Conservation (phyloP, 1,140 invertebrate species). For the Solenopsis invicta region DNA sequence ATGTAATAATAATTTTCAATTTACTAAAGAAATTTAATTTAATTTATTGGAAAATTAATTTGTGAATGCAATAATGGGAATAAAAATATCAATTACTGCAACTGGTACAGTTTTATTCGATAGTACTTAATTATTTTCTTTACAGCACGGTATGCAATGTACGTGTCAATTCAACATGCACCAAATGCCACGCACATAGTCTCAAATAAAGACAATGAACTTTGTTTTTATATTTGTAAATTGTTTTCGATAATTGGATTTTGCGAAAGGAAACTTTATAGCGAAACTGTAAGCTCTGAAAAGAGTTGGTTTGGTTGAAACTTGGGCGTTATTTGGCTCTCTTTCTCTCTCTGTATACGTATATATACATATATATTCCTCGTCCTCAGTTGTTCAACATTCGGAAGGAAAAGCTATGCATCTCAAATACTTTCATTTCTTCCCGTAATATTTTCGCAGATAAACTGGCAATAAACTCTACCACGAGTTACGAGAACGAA, state of each 20-base stretch:
- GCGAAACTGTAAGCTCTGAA: background rate
- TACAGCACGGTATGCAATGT: background rate
- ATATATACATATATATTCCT: background rate
- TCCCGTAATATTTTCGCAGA: constrained; percentile 35
- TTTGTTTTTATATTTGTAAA: constrained; percentile 9
- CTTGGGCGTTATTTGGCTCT: constrained; percentile 19
- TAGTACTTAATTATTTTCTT: constrained; percentile 27
- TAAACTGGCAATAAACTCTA: constrained; percentile 33
- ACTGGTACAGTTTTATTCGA: background rate
- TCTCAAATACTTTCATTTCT: constrained; percentile 31
- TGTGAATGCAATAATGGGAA: background rate
- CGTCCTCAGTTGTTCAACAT: constrained; percentile 23
- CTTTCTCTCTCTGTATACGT: background rate
- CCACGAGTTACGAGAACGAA: background rate
- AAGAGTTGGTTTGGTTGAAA: constrained; percentile 40
- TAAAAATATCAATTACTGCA: constrained; percentile 34
- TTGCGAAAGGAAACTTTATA: constrained; percentile 1
- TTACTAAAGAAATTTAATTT: background rate
- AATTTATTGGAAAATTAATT: background rate
- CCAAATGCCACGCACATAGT: background rate
- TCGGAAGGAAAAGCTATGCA: constrained; percentile 30
- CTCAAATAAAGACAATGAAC: constrained; percentile 12
- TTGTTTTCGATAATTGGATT: constrained; percentile 50
- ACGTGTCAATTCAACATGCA: background rate
- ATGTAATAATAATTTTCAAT: background rate